phyloP scores from a whole-genome alignment of 1,140 invertebrate species.

The Probaryconus sp. region DNA sequence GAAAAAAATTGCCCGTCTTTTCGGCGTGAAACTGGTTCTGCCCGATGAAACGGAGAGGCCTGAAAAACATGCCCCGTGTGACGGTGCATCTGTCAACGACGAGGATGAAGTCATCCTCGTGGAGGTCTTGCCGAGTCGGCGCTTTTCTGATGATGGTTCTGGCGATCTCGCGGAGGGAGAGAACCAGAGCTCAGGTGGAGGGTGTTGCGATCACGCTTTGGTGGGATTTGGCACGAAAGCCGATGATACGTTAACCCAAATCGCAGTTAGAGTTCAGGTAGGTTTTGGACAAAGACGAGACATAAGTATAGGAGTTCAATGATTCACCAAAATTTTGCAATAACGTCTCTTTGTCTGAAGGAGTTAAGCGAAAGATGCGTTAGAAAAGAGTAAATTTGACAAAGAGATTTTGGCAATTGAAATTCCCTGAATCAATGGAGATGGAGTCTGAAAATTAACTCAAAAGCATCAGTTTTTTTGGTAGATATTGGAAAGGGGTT shows the following conservation, averaged over 20 bases:
- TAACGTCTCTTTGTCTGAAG: too few relatives aligned
- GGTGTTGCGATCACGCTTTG: neutral
- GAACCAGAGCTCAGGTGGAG: neutral
- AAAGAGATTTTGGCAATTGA: too few relatives aligned
- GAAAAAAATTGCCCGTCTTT: constrained; percentile 1
- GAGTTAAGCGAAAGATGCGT: too few relatives aligned
- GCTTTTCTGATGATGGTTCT: neutral
- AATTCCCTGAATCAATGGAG: too few relatives aligned
- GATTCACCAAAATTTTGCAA: neutral
- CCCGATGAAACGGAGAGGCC: neutral
- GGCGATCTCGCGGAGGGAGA: neutral
- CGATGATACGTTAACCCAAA: neutral
- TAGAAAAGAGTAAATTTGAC: too few relatives aligned
- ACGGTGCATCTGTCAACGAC: neutral
- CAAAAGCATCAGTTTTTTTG: too few relatives aligned
- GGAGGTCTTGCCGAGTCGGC: neutral
- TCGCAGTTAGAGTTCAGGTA: neutral
- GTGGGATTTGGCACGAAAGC: neutral
- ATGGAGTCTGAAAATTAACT: too few relatives aligned
- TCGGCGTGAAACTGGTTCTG: constrained; percentile 3
- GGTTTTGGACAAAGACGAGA: too few relatives aligned
- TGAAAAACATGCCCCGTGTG: neutral
- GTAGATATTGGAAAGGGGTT: too few relatives aligned
- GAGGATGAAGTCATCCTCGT: neutral
- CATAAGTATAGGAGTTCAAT: neutral